These are phyloP conservation scores for Pachyseris speciosa DNA, from an alignment of 64 coral and sea anemone genomes.

Conservation along the genomic window DNA sequence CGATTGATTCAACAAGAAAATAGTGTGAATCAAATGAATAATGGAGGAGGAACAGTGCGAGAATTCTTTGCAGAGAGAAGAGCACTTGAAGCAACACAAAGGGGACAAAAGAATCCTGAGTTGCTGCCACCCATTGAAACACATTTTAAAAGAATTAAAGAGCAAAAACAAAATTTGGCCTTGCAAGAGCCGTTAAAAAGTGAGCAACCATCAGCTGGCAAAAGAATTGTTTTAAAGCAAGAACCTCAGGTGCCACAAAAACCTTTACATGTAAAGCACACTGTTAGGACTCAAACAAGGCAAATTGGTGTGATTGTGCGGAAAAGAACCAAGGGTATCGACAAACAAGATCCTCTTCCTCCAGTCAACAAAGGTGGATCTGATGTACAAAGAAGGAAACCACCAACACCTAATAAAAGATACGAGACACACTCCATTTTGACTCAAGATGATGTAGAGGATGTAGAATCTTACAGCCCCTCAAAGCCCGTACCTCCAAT, in stretches of 20 bases:
- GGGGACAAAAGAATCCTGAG: conserved; percentile 46
- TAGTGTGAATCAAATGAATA: conserved; percentile 13
- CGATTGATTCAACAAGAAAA: conserved; percentile 10
- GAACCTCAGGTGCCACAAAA: neutral
- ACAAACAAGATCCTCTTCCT: conserved; percentile 91
- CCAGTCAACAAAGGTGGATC: conserved; percentile 55
- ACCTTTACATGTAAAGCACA: neutral
- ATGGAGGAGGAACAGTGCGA: conserved; percentile 79
- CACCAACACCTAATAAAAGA: conserved; percentile 85
- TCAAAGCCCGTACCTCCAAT: conserved; percentile 34
- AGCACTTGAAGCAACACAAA: conserved; percentile 75
- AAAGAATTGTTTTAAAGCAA: conserved; percentile 8
- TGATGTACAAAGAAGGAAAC: conserved; percentile 37
- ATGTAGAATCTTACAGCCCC: neutral
- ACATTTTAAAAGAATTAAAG: conserved; percentile 82
- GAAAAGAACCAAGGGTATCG: conserved; percentile 79
- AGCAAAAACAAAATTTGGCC: conserved; percentile 42
- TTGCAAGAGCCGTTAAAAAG: neutral
- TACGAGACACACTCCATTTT: conserved; percentile 74
- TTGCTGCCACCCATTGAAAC: conserved; percentile 83
- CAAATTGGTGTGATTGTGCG: conserved; percentile 32
- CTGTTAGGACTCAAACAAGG: conserved; percentile 19
- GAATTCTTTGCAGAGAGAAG: conserved; percentile 95
- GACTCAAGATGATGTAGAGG: conserved; percentile 30
- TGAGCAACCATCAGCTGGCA: conserved; percentile 11